Evolutionary conservation across 1,140 invertebrate genomes (phyloP), one percentile per base, ranked within the genome.

Genomic region (Harpegnathos saltator): DNA sequence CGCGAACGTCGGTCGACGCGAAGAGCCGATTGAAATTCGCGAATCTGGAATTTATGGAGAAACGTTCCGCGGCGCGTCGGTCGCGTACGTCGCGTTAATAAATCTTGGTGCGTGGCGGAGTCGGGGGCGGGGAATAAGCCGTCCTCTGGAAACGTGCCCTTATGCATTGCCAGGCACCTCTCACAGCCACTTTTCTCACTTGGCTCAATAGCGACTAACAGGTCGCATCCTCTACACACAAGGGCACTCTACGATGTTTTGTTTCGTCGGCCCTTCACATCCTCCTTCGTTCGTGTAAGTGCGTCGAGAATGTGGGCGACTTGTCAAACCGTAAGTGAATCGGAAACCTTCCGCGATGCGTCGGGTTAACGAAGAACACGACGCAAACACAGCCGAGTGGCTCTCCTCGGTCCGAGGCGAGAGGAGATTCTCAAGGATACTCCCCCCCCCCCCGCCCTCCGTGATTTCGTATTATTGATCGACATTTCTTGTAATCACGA

Each of bases 181-280:
- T 87, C 72, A 50, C 56, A 89, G 83, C 87, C 89, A 89, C 87
- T 89, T 89, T 89, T 89, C 89, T 78, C 87, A 85, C 85, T 88
- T 86, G 80, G 72, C 62, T 87, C 80, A 87, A 89, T 89, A 77
- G 81, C 69, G 75, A 59, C 85, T 89, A 89, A 89, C 85, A 89
- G 87, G 85, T 89, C 87, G 83, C 83, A 87, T 89, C 87, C 88
- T 89, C 85, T 73, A 77, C 85, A 83, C 78, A 80, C 82, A 50
- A 89, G 89, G 65, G 87, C 80, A 74, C 87, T 89, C 81, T 87
- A 65, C 69, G 85, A 75, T 87, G 87, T 89, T 89, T 89, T 89
- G 85, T 89, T 89, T 89, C 50, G 80, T 62, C 80, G 72, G 63
- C 80, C 72, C 85, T 85, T 73, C 85, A 66, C 52, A 33, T 72